A percentile compares a stretch with the other conserved stretches of the same genome.
Evolutionary conservation across 2,797 vertebrate genomes (phyloP).

Genomic region (Tamandua tetradactyla): DNA sequence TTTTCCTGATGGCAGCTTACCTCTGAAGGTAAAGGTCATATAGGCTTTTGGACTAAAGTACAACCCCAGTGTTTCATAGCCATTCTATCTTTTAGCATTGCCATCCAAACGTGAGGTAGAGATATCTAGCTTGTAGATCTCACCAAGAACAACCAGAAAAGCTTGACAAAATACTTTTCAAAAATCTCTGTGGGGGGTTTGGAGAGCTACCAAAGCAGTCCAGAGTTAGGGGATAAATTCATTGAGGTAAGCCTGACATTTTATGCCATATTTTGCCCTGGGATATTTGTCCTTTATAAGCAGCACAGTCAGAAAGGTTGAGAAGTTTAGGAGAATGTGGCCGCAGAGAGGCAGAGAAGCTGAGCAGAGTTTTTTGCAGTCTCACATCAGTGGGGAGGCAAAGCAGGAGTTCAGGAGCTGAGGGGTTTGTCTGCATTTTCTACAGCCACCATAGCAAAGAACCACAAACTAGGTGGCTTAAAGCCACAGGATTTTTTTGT

Average conservation of each 20-base stretch:
- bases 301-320: neutral
- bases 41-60: neutral
- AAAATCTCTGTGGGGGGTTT: neutral
- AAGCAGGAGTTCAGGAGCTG: neutral
- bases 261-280: neutral
- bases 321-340: neutral
- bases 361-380: neutral
- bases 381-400: neutral
- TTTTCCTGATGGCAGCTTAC: neutral
- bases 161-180: neutral
- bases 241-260: neutral
- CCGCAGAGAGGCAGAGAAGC: neutral
- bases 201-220: neutral
- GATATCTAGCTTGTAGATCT: neutral
- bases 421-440: neutral
- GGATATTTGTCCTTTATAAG: neutral
- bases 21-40: neutral
- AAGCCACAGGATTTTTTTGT: too few species aligned
- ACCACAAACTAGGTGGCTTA: too few species aligned
- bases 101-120: neutral
- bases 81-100: neutral
- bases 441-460: too few species aligned
- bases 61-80: neutral
- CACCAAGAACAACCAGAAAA: neutral
- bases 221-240: neutral